Base-by-base conservation (phyloP, 2,888 invertebrate genomes). In the Gastrophysa polygoni region DNA sequence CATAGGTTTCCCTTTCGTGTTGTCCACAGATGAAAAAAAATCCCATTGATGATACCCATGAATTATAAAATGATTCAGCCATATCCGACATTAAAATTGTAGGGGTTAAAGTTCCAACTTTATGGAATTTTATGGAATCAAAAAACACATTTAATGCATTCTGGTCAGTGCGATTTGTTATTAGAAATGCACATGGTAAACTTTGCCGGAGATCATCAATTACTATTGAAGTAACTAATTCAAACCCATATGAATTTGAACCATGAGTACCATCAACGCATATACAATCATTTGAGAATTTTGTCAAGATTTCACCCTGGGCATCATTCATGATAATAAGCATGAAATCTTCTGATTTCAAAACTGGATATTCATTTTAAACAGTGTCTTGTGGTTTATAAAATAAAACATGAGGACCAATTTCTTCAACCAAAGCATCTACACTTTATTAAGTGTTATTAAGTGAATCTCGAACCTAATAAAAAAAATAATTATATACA, bases 251-350 rank as follows among this genome's bases (percentile, higher is more conserved):
- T 14, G 56, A 34, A 61, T 68, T 67, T 1, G 66, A 32, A 7
- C 70, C 68, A 55, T 70, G 67, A 4, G 71, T 72, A 16, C 61
- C 62, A 55, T 75, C 75, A 29, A 74, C 59, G 59, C 70, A 73
- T 11, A 75, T 56, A 52, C 63, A 66, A 54, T 68, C 62, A 17
- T 38, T 28, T 14, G 70, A 66, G 46, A 61, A 73, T n/a, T n/a
- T n/a, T n/a, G n/a, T n/a, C n/a, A n/a, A n/a, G n/a, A n/a, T n/a
- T n/a, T n/a, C n/a, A n/a, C n/a, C n/a, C n/a, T n/a, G n/a, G n/a
- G n/a, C n/a, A n/a, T n/a, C n/a, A n/a, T n/a, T n/a, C n/a, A n/a
- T n/a, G n/a, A n/a, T n/a, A n/a, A n/a, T n/a, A n/a, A n/a, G n/a
- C n/a, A n/a, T n/a, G n/a, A n/a, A n/a, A n/a, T 73, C 73, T 28